Base-by-base conservation (phyloP, 2,888 invertebrate genomes). In the Eupithecia vulgata region DNA sequence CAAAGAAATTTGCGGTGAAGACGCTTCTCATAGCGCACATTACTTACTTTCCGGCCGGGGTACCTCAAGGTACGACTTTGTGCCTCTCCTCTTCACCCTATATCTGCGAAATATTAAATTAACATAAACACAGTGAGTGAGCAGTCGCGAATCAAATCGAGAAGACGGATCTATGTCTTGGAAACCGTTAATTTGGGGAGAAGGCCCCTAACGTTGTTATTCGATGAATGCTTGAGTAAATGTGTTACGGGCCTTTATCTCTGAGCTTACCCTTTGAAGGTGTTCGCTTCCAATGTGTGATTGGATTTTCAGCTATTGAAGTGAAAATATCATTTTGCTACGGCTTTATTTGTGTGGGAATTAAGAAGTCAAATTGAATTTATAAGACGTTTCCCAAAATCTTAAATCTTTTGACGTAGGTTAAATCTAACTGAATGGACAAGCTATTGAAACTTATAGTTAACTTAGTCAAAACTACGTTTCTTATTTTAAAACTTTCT, bases 111-210 rank as follows among this genome's bases (percentile, higher is more conserved):
- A 88, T 91, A 91, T 91, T 92, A 91, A 91, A 92, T 92, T 92
- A 92, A 91, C 92, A 91, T 91, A 91, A 90, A 91, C 88, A 90
- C 84, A 84, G 76, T 81, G 78, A 83, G 81, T 82, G 84, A 80
- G 79, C 80, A 80, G 81, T 82, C 84, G 85, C 87, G 88, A 88
- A 88, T 91, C 90, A 90, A 92, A 92, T 90, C 89, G 90, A 87
- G 87, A 88, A 89, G 88, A 88, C 88, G 84, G 86, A 89, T 90
- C 89, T 89, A 90, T 91, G 89, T 90, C 76, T 81, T 89, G 91
- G 91, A 91, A 91, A 91, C 89, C 92, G 90, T 92, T 91, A 90
- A 91, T 91, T 90, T 87, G 85, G 75, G 79, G 74, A 75, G 76
- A 76, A 78, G 79, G 77, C 62, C 71, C 66, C 69, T 78, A 81